Percentiles rank a stretch among this genome's conserved stretches.
Conservation (phyloP, 2,113 vertebrate genomes). For the Machaerirhynchus nigripectus region DNA sequence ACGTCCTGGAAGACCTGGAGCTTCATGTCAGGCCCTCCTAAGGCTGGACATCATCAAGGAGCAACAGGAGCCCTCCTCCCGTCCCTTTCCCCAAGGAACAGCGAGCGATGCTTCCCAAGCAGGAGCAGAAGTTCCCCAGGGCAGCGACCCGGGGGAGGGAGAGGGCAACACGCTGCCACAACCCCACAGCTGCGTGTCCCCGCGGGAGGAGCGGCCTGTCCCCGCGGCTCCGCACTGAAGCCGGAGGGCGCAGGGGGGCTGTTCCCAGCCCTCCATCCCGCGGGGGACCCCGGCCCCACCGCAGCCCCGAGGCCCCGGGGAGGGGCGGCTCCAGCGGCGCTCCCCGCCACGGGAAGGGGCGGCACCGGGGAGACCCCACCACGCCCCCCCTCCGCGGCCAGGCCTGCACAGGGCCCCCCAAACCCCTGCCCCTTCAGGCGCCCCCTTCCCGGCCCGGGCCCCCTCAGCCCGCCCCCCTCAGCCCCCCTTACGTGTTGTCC, state of each 20-base stretch:
- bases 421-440: neutral
- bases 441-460: neutral
- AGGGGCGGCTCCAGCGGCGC: neutral
- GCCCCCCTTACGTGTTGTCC: constrained; percentile 91
- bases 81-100: neutral
- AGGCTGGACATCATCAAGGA: neutral
- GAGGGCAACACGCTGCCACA: accelerated
- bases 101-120: accelerated
- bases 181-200: neutral
- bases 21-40: neutral
- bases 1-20: neutral
- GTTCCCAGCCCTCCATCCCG: neutral
- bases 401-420: neutral
- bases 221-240: accelerated
- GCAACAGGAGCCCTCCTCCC: neutral
- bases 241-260: accelerated
- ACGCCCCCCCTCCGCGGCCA: neutral
- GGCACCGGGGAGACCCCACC: neutral
- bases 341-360: accelerated
- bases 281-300: neutral
- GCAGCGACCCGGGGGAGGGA: neutral
- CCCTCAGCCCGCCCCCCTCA: neutral
- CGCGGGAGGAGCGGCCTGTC: neutral
- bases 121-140: neutral
- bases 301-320: neutral